A percentile compares a stretch with the other conserved stretches of the same genome.
phyloP scores from a whole-genome alignment of 2,113 vertebrate genomes.

The Bufo gargarizans region DNA sequence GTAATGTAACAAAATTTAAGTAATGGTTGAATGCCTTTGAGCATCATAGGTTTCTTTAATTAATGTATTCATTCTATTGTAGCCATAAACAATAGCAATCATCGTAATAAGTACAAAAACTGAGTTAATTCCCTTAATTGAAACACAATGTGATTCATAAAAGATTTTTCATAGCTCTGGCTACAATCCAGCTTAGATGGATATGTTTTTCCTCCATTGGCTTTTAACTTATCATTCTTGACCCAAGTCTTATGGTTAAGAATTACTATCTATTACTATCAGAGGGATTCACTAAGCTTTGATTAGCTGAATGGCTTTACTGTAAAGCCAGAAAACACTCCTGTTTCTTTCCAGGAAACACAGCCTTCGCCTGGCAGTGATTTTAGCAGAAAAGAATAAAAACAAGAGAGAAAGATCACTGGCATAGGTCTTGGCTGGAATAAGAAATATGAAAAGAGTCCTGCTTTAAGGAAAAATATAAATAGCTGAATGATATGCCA shows the following conservation, averaged over 20 bases:
- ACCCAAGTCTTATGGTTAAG: constrained; percentile 22
- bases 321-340: constrained; percentile 35
- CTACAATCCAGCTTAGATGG: constrained; percentile 10
- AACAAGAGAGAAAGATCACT: constrained; percentile 30
- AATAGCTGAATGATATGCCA: background rate
- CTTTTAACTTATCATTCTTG: constrained; percentile 36
- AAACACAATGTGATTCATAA: constrained; percentile 33
- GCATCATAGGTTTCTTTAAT: constrained; percentile 1
- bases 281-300: constrained; percentile 34
- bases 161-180: constrained; percentile 9
- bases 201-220: constrained; percentile 20
- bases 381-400: constrained; percentile 24
- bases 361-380: background rate
- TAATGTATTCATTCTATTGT: background rate
- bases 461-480: background rate
- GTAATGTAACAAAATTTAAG: background rate
- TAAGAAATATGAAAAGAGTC: constrained; percentile 23
- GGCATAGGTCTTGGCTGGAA: background rate
- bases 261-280: constrained; percentile 31
- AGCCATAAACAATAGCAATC: background rate
- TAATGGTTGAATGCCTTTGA: background rate
- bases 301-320: constrained; percentile 35
- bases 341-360: constrained; percentile 28
- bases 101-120: constrained; percentile 23
- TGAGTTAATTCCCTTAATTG: constrained; percentile 25